phyloP scores from a whole-genome alignment of 1,140 invertebrate species.

The Danaus plexippus region DNA sequence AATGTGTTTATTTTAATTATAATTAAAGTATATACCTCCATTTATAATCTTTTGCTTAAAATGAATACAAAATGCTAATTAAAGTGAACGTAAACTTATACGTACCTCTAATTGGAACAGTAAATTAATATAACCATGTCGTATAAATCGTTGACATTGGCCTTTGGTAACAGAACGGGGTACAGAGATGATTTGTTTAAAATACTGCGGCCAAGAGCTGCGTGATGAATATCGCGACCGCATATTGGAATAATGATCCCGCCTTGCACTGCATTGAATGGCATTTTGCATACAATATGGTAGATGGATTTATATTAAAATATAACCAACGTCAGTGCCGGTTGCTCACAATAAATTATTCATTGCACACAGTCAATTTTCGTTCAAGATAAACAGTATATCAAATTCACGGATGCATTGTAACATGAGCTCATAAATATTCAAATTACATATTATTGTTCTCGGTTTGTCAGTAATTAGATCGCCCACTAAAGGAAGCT shows the following conservation, averaged over 20 bases:
- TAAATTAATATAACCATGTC: too few species aligned
- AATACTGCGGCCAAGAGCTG: conserved; percentile 49
- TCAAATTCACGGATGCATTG: conserved; percentile 62
- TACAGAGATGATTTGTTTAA: conserved; percentile 71
- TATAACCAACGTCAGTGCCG: conserved; percentile 66
- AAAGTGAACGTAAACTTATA: too few species aligned
- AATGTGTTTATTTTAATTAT: too few species aligned
- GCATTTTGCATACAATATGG: conserved; percentile 71
- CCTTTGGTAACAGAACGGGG: conserved; percentile 27
- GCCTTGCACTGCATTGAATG: conserved; percentile 68
- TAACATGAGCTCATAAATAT: conserved; percentile 60
- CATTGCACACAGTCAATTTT: conserved; percentile 69
- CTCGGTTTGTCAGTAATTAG: conserved; percentile 68
- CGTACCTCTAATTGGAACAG: too few species aligned
- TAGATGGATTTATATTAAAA: conserved; percentile 71
- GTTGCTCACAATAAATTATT: conserved; percentile 70
- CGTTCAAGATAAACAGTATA: conserved; percentile 64
- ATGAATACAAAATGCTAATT: too few species aligned
- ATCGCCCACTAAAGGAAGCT: conserved; percentile 68
- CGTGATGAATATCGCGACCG: conserved; percentile 66
- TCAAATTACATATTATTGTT: conserved; percentile 69
- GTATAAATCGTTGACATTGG: conserved; percentile 23
- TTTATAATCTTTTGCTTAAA: too few species aligned
- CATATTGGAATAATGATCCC: conserved; percentile 70
- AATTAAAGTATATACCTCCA: too few species aligned